A percentile compares a stretch with the other conserved stretches of the same genome.
Conservation (phyloP, 2,113 vertebrate species). For the Sapajus apella region DNA sequence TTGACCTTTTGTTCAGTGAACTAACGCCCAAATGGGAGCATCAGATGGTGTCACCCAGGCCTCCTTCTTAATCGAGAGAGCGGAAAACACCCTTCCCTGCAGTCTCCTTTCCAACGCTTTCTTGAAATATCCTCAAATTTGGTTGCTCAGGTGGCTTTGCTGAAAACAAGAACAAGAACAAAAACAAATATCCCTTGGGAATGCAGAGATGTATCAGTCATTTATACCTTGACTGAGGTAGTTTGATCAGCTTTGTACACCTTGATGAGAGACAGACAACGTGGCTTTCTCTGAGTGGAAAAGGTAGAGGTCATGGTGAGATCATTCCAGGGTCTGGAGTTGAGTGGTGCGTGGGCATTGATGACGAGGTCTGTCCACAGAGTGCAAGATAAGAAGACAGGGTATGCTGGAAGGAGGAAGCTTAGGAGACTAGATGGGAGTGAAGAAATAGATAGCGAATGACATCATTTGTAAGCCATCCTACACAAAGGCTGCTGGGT, state of each 20-base stretch:
- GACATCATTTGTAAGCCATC: background rate
- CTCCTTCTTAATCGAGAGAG: background rate
- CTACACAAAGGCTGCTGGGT: background rate
- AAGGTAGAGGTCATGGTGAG: background rate
- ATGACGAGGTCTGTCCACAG: background rate
- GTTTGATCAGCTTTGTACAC: background rate
- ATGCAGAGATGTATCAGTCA: background rate
- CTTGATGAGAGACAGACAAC: background rate
- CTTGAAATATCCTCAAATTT: background rate
- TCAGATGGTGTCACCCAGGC: background rate
- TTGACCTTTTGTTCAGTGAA: background rate
- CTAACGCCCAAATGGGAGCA: too few species aligned
- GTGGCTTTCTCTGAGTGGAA: background rate
- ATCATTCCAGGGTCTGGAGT: background rate
- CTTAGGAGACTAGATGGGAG: background rate
- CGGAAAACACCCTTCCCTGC: background rate
- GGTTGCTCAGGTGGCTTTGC: accelerated
- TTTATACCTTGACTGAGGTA: background rate
- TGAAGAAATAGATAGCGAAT: background rate
- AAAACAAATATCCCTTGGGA: background rate
- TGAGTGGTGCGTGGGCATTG: background rate
- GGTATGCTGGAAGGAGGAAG: background rate
- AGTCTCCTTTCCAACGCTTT: background rate
- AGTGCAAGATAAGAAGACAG: background rate
- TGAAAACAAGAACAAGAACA: background rate